Conservation (phyloP, 2,113 vertebrate species). For the Apus apus region DNA sequence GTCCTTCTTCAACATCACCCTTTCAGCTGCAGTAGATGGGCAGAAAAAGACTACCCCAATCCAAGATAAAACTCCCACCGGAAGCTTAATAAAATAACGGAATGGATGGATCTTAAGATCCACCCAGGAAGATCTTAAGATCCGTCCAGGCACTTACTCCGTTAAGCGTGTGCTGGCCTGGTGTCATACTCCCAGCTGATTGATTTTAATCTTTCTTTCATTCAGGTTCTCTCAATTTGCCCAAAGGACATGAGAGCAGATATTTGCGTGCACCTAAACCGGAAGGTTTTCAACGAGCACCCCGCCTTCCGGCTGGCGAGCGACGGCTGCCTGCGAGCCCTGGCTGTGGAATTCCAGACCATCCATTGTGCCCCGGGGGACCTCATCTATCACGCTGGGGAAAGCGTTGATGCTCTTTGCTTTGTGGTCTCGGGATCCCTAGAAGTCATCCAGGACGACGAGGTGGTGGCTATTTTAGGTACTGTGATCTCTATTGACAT, state of each 20-base stretch:
- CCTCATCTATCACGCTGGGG: slow-evolving; percentile 95
- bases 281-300: slow-evolving; percentile 96
- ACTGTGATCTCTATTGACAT: slow-evolving; percentile 40
- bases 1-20: background rate
- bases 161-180: fast-evolving
- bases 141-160: background rate
- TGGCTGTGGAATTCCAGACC: slow-evolving; percentile 96
- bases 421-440: slow-evolving; percentile 96
- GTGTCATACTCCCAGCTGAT: background rate
- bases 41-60: background rate
- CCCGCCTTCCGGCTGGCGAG: slow-evolving; percentile 95
- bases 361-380: slow-evolving; percentile 95
- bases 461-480: slow-evolving; percentile 98
- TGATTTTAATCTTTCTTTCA: background rate
- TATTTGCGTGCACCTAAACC: slow-evolving; percentile 96
- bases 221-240: slow-evolving; percentile 94
- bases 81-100: background rate
- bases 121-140: background rate
- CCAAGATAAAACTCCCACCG: background rate
- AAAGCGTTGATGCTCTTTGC: slow-evolving; percentile 94
- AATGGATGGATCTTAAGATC: background rate
- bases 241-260: slow-evolving; percentile 98
- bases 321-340: slow-evolving; percentile 92
- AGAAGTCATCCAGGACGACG: slow-evolving; percentile 98
- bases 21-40: background rate